These are phyloP conservation scores for Pachyuromys duprasi DNA, from an alignment of 2,797 vertebrate species.

Conservation along the genomic window DNA sequence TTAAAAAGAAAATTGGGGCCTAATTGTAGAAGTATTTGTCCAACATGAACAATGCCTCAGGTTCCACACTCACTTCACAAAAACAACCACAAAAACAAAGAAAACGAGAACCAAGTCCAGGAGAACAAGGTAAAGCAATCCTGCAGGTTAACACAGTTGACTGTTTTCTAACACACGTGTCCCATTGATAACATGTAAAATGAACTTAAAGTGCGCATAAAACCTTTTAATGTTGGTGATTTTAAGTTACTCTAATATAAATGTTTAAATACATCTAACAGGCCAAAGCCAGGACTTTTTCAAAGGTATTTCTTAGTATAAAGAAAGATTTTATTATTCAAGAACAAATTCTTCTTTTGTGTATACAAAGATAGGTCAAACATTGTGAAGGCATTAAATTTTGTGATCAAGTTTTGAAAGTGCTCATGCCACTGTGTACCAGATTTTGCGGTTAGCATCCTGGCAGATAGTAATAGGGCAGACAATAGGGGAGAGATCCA, in stretches of 20 bases:
- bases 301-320: conserved; percentile 22
- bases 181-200: not conserved
- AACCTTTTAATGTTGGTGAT: not conserved
- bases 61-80: not conserved
- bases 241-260: conserved; percentile 37
- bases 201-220: not conserved
- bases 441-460: conserved; percentile 23
- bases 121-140: not conserved
- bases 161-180: not conserved
- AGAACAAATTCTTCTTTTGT: not conserved
- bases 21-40: not conserved
- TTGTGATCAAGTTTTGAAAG: conserved; percentile 42
- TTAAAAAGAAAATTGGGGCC: not conserved
- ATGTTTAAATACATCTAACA: conserved; percentile 25
- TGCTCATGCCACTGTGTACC: not conserved
- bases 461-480: not conserved
- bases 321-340: conserved; percentile 32
- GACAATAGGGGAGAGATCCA: not conserved
- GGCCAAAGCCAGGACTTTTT: not conserved
- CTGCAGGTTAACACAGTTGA: conserved; percentile 5
- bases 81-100: not conserved
- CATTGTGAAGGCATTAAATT: not conserved
- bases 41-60: not conserved
- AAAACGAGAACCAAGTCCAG: conserved; percentile 4
- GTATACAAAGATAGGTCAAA: not conserved